These are phyloP conservation scores for Ochropacha duplaris DNA, from an alignment of 2,888 invertebrate species.

Conservation along the genomic window DNA sequence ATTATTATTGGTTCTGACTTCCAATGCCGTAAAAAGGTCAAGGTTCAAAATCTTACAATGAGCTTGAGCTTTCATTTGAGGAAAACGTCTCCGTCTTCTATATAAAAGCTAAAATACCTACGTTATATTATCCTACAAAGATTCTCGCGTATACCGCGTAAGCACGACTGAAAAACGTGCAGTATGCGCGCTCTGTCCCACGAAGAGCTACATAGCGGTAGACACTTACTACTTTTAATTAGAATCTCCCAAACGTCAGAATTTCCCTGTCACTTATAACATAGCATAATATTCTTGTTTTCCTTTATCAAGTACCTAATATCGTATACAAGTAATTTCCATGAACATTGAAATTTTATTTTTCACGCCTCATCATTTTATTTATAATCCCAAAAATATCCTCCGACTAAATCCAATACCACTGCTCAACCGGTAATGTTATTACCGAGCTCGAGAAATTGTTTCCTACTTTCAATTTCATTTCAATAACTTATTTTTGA, in stretches of 20 bases:
- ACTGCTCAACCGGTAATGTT: background rate
- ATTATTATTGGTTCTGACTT: too few relatives aligned
- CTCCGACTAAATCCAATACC: background rate
- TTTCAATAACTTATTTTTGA: background rate
- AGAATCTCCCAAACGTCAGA: background rate
- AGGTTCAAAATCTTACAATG: too few relatives aligned
- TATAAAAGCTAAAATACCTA: too few relatives aligned
- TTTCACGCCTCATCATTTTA: background rate
- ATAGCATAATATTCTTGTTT: background rate
- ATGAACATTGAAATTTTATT: background rate
- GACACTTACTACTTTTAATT: too few relatives aligned
- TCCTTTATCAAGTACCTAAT: background rate
- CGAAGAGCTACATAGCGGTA: too few relatives aligned
- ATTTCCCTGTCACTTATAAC: background rate
- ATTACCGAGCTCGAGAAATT: background rate
- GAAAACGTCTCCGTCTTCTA: too few relatives aligned
- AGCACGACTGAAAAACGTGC: too few relatives aligned
- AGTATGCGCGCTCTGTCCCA: too few relatives aligned
- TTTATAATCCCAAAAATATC: background rate
- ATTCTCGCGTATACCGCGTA: too few relatives aligned
- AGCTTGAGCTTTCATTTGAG: too few relatives aligned
- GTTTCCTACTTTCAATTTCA: background rate
- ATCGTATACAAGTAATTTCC: background rate
- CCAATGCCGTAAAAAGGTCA: too few relatives aligned
- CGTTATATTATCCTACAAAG: too few relatives aligned